Evolutionary conservation across 2,113 vertebrate species (phyloP), one percentile per base, ranked within the genome.

Genomic region (Coregonus clupeaformis): DNA sequence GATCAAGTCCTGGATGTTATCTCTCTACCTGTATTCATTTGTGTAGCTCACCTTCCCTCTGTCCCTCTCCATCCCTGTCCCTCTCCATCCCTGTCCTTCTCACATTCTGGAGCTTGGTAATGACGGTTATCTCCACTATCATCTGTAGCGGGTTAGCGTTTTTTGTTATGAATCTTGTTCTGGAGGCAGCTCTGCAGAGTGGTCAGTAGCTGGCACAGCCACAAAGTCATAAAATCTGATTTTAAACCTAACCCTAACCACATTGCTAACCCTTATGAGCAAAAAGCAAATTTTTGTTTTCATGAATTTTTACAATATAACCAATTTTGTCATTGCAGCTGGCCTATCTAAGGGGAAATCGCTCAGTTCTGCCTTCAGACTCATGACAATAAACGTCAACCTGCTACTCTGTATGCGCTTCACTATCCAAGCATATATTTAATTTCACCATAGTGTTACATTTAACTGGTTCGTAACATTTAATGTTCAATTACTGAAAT

Each of bases 1-100:
- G 82, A 89, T 80, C 71, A 74, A 11, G 60, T 59, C 16, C 71
- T 84, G 81, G 68, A 89, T 90, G 76, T 87, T 91, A 91, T 91
- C 87, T 82, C 22, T 22, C 62, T 72, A 84, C 67, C 80, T 84
- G 82, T 63, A 86, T 79, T 87, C 82, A 80, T 76, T 77, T 74
- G 79, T 84, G 9, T 69, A 12, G 32, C 22, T 91, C 78, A 74
- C 27, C 2, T 52, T 69, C 72, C 68, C 3, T 25, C 16, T 67
- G n/a, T 66, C 25, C 77, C 27, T 78, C 63, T 68, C 18, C 52
- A 16, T 55, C 64, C 62, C 3, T 30, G 45, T 25, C 36, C 9
- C 9, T 12, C 36, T 68, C 18, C 52, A 16, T 55, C 64, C 62
- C 3, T 30, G 45, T 25, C 36, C 9, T 2, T 12, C 36, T 42